Conservation (phyloP, 2,888 invertebrate genomes). For the Sphaerophoria taeniata region DNA sequence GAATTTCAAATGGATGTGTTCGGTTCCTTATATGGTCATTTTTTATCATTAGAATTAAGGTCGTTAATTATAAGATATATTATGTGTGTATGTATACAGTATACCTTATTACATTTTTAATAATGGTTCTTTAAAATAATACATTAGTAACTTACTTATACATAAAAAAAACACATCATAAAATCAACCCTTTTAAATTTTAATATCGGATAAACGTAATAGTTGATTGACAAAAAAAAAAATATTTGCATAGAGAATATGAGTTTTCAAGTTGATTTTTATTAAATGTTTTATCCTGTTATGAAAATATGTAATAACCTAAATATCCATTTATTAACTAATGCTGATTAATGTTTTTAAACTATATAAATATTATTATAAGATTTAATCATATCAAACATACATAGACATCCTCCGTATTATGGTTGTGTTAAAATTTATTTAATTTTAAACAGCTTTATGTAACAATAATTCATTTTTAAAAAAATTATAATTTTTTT, state of each 20-base stretch:
- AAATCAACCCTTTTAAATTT: neutral
- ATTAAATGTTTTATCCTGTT: neutral
- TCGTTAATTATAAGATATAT: neutral
- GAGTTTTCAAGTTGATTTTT: neutral
- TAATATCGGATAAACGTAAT: neutral
- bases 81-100: neutral
- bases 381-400: neutral
- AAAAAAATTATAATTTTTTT: neutral
- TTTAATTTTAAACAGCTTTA: constrained; percentile 5
- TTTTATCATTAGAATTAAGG: neutral
- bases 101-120: neutral
- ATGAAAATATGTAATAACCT: neutral
- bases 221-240: neutral
- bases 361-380: constrained; percentile 16
- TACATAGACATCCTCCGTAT: constrained; percentile 32
- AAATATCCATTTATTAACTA: neutral
- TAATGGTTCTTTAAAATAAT: neutral
- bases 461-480: constrained; percentile 11
- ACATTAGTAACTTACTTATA: neutral
- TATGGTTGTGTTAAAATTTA: constrained; percentile 67
- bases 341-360: constrained; percentile 10
- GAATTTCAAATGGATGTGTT: too few relatives aligned
- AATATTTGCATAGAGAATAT: neutral
- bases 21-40: too few relatives aligned
- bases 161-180: neutral